Evolutionary conservation across 2,113 vertebrate species (phyloP), one percentile per base, ranked within the genome.

Genomic region (Microcebus griseorufus): DNA sequence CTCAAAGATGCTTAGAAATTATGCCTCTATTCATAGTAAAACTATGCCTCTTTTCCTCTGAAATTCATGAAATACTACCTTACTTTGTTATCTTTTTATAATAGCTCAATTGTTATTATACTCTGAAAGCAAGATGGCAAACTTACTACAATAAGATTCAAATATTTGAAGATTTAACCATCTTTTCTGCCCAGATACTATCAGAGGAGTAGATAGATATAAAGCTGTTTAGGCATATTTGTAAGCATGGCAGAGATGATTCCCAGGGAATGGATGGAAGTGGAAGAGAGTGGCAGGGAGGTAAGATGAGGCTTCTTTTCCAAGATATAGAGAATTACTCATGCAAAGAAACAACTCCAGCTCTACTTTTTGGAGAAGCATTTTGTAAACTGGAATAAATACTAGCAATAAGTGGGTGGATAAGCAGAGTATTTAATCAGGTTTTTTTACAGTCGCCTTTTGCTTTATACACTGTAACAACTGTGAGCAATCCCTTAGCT

Each of bases 1-100:
- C 37, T 81, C 79, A 12, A 75, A 70, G 42, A 87, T 93, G 34
- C 60, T 96, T 95, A 97, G 58, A 90, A 93, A 88, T 72, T 69
- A 55, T 81, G 23, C 42, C 48, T 94, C 34, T 11, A 13, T 90
- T 90, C 45, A 69, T 93, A 88, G n/a, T 83, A 69, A 94, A 90
- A 72, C 20, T 16, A 4, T 79, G 10, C 51, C 9, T 93, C 58
- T 87, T 92, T 93, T 88, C 55, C 39, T 83, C 22, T 79, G 51
- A 88, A 89, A 80, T 64, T 91, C 27, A 84, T 90, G 65, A 70
- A 81, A 81, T 72, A 17, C 32, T 32, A 58, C 37, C 39, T 75
- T 69, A 76, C 23, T 70, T 84, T 86, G n/a, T 85, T 85, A 70
- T 27, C 23, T 81, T 88, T 84, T 29, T 7, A 29, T 3, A 93